These are phyloP conservation scores for Microchrysa polita DNA, from an alignment of 2,888 invertebrate genomes.

Conservation along the genomic window DNA sequence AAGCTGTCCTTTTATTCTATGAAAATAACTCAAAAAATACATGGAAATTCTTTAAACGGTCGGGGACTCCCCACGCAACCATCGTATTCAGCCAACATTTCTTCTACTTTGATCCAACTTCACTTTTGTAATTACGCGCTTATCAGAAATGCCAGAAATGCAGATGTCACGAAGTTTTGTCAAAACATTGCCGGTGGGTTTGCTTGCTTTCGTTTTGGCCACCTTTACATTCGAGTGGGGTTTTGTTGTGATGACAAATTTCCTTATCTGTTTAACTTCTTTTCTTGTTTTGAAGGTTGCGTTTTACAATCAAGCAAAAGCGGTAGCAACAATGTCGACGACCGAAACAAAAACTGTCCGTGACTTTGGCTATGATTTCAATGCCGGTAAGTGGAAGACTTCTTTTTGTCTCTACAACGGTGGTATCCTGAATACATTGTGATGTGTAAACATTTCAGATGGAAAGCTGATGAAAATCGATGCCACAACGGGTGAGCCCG, in stretches of 20 bases:
- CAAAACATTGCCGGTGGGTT: not conserved
- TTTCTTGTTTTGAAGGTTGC: slow-evolving; percentile 16
- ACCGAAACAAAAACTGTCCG: slow-evolving; percentile 47
- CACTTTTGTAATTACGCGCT: not conserved
- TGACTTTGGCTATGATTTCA: slow-evolving; percentile 70
- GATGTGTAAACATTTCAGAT: slow-evolving; percentile 62
- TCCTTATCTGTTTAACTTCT: not conserved
- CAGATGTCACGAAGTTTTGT: slow-evolving; percentile 12
- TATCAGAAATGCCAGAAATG: slow-evolving; percentile 8
- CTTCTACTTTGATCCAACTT: not conserved
- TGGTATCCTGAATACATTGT: not conserved
- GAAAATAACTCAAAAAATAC: too few species aligned
- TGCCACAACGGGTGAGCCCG: slow-evolving; percentile 65
- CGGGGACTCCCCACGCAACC: too few species aligned
- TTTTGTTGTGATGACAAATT: not conserved
- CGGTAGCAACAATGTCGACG: slow-evolving; percentile 22
- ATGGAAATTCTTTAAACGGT: too few species aligned
- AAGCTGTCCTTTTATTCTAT: too few species aligned
- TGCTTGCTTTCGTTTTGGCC: not conserved
- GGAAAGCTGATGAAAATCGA: slow-evolving; percentile 73
- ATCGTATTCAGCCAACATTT: not conserved
- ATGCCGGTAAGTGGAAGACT: slow-evolving; percentile 65
- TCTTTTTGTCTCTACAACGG: slow-evolving; percentile 13
- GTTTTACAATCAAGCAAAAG: not conserved
- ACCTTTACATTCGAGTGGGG: not conserved